Percentiles rank a stretch among this genome's conserved stretches.
Conservation (phyloP, 2,113 vertebrate species). For the Corythoichthys haematopterus region DNA sequence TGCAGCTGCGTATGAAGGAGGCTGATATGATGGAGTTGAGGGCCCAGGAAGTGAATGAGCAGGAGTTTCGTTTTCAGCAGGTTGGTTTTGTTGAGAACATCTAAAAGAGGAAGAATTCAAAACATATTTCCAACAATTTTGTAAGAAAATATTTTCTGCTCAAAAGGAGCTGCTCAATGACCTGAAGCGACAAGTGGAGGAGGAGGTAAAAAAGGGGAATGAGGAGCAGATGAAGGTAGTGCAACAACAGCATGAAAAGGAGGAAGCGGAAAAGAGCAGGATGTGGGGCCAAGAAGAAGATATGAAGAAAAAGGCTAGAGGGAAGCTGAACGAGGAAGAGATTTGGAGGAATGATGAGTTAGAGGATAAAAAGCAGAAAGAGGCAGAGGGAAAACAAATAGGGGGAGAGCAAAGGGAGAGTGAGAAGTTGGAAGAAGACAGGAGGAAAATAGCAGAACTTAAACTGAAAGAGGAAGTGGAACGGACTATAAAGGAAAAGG, state of each 20-base stretch:
- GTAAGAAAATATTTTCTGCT: not conserved
- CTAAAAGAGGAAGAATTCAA: not conserved
- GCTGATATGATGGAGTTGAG: constrained; percentile 62
- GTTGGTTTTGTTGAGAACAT: constrained; percentile 44
- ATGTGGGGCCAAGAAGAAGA: constrained; percentile 45
- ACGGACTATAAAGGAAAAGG: not conserved
- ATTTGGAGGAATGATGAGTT: not conserved
- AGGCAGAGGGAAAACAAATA: constrained; percentile 63
- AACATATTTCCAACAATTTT: not conserved
- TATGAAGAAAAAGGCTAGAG: constrained; percentile 48
- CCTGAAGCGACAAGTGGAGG: constrained; percentile 74
- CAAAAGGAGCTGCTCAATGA: constrained; percentile 74
- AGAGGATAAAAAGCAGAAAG: not conserved
- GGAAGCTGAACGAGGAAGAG: not conserved
- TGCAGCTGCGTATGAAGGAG: constrained; percentile 66
- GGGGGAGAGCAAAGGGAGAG: constrained; percentile 45
- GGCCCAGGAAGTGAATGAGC: constrained; percentile 68
- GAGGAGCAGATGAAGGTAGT: constrained; percentile 70
- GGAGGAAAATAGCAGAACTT: not conserved
- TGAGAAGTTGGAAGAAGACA: constrained; percentile 20
- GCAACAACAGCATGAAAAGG: constrained; percentile 42
- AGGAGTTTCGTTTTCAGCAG: constrained; percentile 74
- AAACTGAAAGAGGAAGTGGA: not conserved
- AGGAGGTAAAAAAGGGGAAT: constrained; percentile 72
- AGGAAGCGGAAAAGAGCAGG: constrained; percentile 43